These are phyloP conservation scores for Leptodactylus fallax DNA, from an alignment of 2,797 vertebrate genomes.

Conservation along the genomic window DNA sequence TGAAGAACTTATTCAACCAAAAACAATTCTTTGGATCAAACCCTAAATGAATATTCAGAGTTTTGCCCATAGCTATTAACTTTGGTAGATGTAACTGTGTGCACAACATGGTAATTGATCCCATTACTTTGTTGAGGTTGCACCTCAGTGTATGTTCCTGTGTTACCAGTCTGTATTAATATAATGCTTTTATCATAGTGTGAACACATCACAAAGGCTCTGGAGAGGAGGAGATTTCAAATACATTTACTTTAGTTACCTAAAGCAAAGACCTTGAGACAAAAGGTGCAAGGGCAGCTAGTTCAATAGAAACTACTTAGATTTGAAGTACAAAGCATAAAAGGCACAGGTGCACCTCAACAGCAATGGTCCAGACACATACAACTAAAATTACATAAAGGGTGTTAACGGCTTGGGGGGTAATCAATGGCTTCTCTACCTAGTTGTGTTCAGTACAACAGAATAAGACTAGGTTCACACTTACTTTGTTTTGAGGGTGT, in stretches of 20 bases:
- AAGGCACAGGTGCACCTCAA: conserved; percentile 36
- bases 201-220: not conserved
- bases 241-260: not conserved
- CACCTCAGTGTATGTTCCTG: not conserved
- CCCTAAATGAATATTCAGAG: no score
- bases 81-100: not conserved
- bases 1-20: no score
- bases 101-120: not conserved
- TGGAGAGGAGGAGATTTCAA: not conserved
- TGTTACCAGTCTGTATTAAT: not conserved
- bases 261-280: not conserved
- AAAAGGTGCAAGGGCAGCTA: conserved; percentile 10
- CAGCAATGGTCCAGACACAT: not conserved
- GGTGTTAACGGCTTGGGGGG: conserved; percentile 12
- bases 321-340: conserved; percentile 35
- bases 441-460: not conserved
- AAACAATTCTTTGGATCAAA: no score
- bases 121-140: not conserved
- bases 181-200: not conserved
- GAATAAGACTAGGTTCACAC: not conserved
- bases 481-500: not conserved
- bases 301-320: not conserved
- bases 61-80: no score
- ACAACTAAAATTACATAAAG: not conserved
- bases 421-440: not conserved